phyloP scores from a whole-genome alignment of 2,797 vertebrate species.

The Remorina albescens region DNA sequence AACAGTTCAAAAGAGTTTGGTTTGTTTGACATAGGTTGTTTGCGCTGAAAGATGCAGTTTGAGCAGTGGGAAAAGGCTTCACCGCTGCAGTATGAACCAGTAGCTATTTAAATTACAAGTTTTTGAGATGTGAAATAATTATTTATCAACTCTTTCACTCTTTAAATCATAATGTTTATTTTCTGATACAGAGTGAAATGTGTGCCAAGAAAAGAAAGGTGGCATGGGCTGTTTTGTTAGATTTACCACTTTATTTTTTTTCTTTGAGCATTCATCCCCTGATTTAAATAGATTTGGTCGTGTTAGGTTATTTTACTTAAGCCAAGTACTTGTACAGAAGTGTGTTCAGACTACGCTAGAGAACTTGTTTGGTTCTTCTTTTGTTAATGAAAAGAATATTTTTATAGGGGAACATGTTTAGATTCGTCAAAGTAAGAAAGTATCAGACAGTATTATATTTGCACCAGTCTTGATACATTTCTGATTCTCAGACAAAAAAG shows the following conservation, averaged over 20 bases:
- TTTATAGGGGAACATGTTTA: background rate
- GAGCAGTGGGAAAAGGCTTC: constrained; percentile 21
- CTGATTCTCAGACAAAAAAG: constrained; percentile 7
- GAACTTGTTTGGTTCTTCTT: background rate
- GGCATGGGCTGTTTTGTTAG: background rate
- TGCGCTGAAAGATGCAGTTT: constrained; percentile 14
- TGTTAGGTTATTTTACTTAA: background rate
- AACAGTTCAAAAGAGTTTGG: constrained; percentile 26
- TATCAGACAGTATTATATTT: background rate
- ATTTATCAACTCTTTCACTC: constrained; percentile 45
- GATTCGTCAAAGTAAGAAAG: background rate
- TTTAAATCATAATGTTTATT: no score
- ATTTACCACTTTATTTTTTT: constrained; percentile 7
- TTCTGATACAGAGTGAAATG: background rate
- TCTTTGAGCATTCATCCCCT: background rate
- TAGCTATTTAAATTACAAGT: constrained; percentile 27
- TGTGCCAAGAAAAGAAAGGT: background rate
- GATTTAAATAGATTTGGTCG: background rate
- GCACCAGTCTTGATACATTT: background rate
- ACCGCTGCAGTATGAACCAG: constrained; percentile 11
- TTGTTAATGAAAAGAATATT: background rate
- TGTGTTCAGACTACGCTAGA: background rate
- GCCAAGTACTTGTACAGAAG: no score
- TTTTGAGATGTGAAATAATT: constrained; percentile 48
- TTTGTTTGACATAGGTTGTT: constrained; percentile 29